These are phyloP conservation scores for Rhagophthalmus giganteus DNA, from an alignment of 2,888 invertebrate genomes.

Conservation along the genomic window DNA sequence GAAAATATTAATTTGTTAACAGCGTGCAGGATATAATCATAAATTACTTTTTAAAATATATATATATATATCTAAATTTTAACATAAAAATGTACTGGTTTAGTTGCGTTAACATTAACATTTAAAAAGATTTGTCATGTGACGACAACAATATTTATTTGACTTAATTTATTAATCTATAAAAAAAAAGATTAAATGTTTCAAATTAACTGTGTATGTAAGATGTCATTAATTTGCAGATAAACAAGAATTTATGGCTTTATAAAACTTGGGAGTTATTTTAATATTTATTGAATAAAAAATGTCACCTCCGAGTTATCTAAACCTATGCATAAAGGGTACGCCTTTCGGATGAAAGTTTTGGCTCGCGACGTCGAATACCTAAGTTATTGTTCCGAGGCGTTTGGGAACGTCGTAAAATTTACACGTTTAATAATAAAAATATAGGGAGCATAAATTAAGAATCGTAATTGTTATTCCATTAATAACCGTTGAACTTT, in stretches of 20 bases:
- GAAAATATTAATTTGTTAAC: no score
- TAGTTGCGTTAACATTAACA: no score
- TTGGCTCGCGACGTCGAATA: background rate
- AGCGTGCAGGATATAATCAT: no score
- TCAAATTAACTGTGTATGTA: constrained; percentile 10
- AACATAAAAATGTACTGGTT: no score
- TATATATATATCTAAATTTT: no score
- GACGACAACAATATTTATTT: constrained; percentile 13
- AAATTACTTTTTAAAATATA: no score
- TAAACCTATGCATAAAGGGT: no score
- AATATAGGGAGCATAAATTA: no score
- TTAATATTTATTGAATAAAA: constrained; percentile 1
- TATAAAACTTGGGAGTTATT: constrained; percentile 9
- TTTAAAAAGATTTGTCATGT: constrained; percentile 6
- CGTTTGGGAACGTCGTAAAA: background rate
- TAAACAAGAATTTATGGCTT: constrained; percentile 15
- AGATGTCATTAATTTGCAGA: constrained; percentile 13
- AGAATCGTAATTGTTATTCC: no score
- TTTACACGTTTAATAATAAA: background rate
- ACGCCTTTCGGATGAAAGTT: no score
- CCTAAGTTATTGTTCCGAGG: background rate
- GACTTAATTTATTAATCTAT: constrained; percentile 7
- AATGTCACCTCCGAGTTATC: background rate
- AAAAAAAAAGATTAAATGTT: constrained; percentile 12
- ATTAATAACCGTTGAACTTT: no score